Evolutionary conservation across 2,113 vertebrate genomes (phyloP).

Genomic region (Onychorhynchus coronatus): DNA sequence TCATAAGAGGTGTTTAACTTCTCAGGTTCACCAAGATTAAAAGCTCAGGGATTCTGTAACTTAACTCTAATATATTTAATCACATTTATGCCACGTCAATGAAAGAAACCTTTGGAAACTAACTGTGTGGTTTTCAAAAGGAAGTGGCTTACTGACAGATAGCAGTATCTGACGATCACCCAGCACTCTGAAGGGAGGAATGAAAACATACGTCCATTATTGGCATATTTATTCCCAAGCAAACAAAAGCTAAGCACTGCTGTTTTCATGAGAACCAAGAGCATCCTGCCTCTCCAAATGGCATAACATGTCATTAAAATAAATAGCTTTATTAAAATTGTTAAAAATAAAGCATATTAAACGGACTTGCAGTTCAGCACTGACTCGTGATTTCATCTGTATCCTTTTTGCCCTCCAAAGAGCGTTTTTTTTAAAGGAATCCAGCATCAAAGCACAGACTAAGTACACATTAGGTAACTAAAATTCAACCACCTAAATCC

Average conservation of each 20-base stretch:
- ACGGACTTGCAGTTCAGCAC: background rate
- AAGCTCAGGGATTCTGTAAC: constrained; percentile 26
- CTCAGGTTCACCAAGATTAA: constrained; percentile 41
- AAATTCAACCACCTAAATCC: background rate
- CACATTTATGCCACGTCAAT: background rate
- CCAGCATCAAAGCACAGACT: background rate
- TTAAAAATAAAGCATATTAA: background rate
- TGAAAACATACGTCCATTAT: background rate
- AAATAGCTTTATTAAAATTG: too few relatives aligned
- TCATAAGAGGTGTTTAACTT: constrained; percentile 20
- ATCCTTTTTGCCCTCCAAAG: background rate
- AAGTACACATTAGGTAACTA: background rate
- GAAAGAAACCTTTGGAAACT: background rate
- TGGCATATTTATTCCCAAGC: background rate
- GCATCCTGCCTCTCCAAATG: background rate
- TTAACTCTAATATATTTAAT: constrained; percentile 25
- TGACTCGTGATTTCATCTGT: background rate
- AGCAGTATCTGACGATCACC: background rate
- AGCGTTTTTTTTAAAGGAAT: background rate
- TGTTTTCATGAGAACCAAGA: background rate
- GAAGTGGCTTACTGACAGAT: background rate
- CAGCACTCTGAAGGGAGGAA: background rate
- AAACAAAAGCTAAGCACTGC: background rate
- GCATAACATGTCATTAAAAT: background rate
- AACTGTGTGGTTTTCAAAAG: background rate